phyloP scores from a whole-genome alignment of 2,797 vertebrate genomes.

The Manis crassicaudata region DNA sequence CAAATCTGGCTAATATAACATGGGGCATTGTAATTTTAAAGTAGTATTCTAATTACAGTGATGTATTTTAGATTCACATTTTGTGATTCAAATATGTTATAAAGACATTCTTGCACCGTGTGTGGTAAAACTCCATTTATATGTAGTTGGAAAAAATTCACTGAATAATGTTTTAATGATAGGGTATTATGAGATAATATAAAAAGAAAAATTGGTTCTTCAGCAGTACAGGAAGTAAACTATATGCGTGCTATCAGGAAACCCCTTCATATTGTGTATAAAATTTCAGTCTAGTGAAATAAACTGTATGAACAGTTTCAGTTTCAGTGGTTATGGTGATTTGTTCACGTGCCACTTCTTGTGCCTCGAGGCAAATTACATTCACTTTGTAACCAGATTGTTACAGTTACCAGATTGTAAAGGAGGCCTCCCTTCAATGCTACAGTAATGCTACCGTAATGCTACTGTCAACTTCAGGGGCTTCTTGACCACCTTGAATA shows the following conservation, averaged over 20 bases:
- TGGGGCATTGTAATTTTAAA: conserved; percentile 72
- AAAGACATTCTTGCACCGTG: conserved; percentile 83
- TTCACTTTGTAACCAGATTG: neutral
- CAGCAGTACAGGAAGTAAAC: conserved; percentile 82
- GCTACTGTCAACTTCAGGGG: neutral
- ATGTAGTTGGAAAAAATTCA: conserved; percentile 79
- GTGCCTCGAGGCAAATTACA: neutral
- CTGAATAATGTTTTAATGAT: conserved; percentile 84
- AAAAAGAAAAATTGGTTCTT: conserved; percentile 80
- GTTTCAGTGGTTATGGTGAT: conserved; percentile 51
- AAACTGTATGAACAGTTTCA: conserved; percentile 84
- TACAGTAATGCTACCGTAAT: too few species aligned
- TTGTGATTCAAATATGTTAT: conserved; percentile 82
- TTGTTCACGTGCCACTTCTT: neutral
- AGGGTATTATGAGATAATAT: conserved; percentile 85
- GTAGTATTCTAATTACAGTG: conserved; percentile 83
- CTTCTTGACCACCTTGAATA: neutral
- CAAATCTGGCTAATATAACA: conserved; percentile 54
- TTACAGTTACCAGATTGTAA: neutral
- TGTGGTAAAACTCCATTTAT: conserved; percentile 86
- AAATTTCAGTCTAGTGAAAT: conserved; percentile 87
- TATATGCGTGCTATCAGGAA: conserved; percentile 84
- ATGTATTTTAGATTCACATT: conserved; percentile 83
- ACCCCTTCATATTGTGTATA: conserved; percentile 88
- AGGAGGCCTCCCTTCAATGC: neutral